Conservation (phyloP, 2,888 invertebrate species). For the Augochlorella aurata region DNA sequence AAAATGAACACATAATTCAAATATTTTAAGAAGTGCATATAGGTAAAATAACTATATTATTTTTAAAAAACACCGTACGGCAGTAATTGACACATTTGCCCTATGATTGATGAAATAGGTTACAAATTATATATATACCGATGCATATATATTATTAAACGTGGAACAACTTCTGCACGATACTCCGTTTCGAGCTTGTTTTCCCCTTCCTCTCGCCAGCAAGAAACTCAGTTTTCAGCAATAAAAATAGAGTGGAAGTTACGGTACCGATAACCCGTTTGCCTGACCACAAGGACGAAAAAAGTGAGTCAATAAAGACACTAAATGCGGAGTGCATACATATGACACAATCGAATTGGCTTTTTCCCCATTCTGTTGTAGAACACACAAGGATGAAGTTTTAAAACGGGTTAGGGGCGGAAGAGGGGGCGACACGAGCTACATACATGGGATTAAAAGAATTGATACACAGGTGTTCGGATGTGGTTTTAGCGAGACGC, state of each 20-base stretch:
- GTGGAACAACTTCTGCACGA: not conserved
- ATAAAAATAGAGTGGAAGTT: not conserved
- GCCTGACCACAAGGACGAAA: not conserved
- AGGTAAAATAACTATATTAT: too few relatives aligned
- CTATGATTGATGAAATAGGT: too few relatives aligned
- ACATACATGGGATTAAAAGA: constrained; percentile 28
- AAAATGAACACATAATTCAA: too few relatives aligned
- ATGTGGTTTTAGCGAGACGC: not conserved
- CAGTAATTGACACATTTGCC: too few relatives aligned
- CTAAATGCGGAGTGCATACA: constrained; percentile 6
- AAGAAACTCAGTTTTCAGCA: not conserved
- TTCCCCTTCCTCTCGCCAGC: not conserved
- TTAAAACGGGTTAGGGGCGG: constrained; percentile 19
- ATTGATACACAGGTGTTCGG: constrained; percentile 14
- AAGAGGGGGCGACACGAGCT: not conserved
- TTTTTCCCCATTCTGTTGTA: constrained; percentile 20
- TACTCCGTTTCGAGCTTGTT: not conserved
- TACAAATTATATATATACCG: too few relatives aligned
- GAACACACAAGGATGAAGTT: constrained; percentile 11
- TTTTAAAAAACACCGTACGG: too few relatives aligned
- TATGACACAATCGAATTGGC: constrained; percentile 24
- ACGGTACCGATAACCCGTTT: not conserved
- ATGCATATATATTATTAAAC: too few relatives aligned
- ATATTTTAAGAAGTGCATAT: too few relatives aligned
- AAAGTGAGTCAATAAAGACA: constrained; percentile 9